These are phyloP conservation scores for Calcarius ornatus DNA, from an alignment of 2,113 vertebrate species.

Conservation along the genomic window DNA sequence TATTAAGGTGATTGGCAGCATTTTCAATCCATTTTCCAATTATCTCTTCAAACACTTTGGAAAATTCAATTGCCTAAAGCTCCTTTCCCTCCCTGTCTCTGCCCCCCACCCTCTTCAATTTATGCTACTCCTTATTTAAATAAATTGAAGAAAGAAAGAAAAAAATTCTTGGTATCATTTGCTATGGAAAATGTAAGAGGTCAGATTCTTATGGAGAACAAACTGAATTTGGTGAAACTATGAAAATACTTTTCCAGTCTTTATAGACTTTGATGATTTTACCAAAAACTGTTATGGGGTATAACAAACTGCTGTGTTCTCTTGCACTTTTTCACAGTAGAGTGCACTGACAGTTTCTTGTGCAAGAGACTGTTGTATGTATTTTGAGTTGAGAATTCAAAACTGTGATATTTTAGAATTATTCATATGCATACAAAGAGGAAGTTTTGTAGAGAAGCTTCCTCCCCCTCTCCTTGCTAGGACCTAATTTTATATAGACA, in stretches of 20 bases:
- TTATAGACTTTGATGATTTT: neutral
- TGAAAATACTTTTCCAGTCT: neutral
- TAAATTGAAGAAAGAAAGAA: neutral
- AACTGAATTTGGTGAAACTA: neutral
- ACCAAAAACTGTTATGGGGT: neutral
- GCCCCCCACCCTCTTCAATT: neutral
- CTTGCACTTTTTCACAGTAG: neutral
- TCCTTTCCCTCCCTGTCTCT: neutral
- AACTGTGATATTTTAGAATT: neutral
- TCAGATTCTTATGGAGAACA: neutral
- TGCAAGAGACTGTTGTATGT: neutral
- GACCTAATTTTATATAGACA: neutral
- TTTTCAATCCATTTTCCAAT: conserved; percentile 57
- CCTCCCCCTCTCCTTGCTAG: neutral
- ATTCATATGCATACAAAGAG: neutral
- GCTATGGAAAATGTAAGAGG: neutral
- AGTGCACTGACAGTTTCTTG: neutral
- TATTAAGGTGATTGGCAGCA: conserved; percentile 52
- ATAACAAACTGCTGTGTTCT: neutral
- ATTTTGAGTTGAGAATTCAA: neutral
- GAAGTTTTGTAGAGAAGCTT: neutral
- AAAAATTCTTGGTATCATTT: neutral
- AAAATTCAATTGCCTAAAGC: conserved; percentile 28
- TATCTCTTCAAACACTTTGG: conserved; percentile 26
- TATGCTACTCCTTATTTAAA: conserved; percentile 11